Conservation (phyloP, 2,888 invertebrate species). For the Junonia oenone region DNA sequence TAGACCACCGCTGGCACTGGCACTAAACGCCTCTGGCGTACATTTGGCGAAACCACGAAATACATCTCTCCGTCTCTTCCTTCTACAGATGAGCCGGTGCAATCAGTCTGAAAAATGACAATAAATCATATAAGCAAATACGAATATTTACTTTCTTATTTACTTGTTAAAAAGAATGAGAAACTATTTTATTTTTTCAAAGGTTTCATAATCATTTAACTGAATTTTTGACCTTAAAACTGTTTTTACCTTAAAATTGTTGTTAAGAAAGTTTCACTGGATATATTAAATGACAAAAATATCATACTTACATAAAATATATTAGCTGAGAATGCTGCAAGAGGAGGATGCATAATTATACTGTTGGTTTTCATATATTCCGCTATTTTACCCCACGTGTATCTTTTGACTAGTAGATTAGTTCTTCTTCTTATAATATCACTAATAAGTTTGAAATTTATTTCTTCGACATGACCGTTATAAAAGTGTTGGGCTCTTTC, state of each 20-base stretch:
- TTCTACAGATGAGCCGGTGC: conserved; percentile 84
- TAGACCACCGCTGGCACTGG: conserved; percentile 92
- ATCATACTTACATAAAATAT: conserved; percentile 86
- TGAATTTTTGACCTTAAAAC: no score
- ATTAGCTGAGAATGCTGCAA: conserved; percentile 90
- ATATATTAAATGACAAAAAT: no score
- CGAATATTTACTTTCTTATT: no score
- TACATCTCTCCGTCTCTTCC: conserved; percentile 92
- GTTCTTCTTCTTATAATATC: conserved; percentile 90
- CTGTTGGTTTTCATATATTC: conserved; percentile 88
- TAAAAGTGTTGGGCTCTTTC: conserved; percentile 93
- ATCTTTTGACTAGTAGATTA: conserved; percentile 88
- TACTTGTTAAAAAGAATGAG: no score
- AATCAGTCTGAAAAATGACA: conserved; percentile 84
- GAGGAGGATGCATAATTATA: conserved; percentile 85
- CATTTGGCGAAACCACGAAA: conserved; percentile 89
- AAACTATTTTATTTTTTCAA: no score
- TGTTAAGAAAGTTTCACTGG: no score
- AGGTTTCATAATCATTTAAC: no score
- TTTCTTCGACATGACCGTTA: conserved; percentile 91
- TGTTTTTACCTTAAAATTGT: no score
- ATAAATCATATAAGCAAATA: not conserved
- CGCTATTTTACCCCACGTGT: conserved; percentile 86
- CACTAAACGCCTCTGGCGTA: conserved; percentile 87
- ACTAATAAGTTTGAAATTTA: conserved; percentile 89